phyloP scores from a whole-genome alignment of 2,797 vertebrate species.

The Thripadectes ignobilis region DNA sequence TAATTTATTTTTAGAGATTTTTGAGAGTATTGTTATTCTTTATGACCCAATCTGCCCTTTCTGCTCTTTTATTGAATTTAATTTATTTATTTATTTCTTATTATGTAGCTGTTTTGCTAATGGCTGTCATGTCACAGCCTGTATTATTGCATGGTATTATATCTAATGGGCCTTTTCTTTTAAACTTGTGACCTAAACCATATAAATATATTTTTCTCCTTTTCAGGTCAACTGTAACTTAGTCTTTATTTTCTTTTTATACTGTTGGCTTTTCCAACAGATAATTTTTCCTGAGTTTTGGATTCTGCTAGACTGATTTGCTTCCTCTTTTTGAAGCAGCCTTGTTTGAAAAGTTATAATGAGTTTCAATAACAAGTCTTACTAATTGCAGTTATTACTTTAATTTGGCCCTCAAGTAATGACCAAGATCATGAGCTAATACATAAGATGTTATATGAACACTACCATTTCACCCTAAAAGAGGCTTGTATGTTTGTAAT shows the following conservation, averaged over 20 bases:
- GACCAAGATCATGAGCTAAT: not conserved
- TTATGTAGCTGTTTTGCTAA: constrained; percentile 43
- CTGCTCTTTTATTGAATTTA: not conserved
- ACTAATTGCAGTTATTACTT: not conserved
- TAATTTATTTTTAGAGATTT: not conserved
- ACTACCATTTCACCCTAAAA: not conserved
- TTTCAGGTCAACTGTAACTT: constrained; percentile 12
- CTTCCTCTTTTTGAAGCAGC: not conserved
- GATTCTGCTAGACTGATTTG: not conserved
- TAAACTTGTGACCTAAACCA: not conserved
- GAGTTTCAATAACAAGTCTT: not conserved
- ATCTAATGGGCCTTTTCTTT: constrained; percentile 20
- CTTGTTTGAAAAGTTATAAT: not conserved
- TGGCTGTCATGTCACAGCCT: constrained; percentile 24
- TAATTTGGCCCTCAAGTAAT: not conserved
- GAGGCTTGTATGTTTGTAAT: not conserved
- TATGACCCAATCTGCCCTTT: constrained; percentile 13
- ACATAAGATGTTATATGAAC: not conserved
- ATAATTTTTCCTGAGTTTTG: not conserved
- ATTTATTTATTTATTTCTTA: constrained; percentile 10
- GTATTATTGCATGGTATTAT: constrained; percentile 28
- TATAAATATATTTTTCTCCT: constrained; percentile 13
- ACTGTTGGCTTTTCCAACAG: not conserved
- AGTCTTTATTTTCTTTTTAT: not conserved
- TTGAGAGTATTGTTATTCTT: not conserved